phyloP scores from a whole-genome alignment of 2,888 invertebrate genomes.

The Carpatolechia fugitivella region DNA sequence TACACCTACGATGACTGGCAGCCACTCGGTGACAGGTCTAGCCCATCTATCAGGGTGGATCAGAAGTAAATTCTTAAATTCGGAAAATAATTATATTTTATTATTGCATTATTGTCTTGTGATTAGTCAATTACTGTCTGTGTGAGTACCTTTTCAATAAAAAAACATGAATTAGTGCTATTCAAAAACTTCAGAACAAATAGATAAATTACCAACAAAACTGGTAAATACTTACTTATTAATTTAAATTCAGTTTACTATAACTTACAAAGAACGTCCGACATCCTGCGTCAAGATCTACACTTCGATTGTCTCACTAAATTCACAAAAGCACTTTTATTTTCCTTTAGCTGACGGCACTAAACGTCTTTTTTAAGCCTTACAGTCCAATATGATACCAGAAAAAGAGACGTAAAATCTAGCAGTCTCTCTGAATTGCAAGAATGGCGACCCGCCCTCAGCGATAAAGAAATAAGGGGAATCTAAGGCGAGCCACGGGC shows the following conservation, averaged over 20 bases:
- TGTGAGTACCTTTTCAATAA: too few species aligned
- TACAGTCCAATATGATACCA: neutral
- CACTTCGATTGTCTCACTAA: neutral
- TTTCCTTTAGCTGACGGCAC: neutral
- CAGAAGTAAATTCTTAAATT: too few species aligned
- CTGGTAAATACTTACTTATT: too few species aligned
- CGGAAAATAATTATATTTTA: too few species aligned
- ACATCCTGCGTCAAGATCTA: neutral
- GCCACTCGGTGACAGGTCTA: too few species aligned
- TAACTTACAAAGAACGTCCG: neutral
- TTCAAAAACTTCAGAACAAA: too few species aligned
- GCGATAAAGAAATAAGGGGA: neutral
- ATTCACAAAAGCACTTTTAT: neutral
- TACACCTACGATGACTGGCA: too few species aligned
- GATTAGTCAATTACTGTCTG: too few species aligned
- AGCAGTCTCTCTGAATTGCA: neutral
- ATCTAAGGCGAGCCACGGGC: conserved; percentile 8
- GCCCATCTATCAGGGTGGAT: too few species aligned
- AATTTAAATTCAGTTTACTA: neutral
- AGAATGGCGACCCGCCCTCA: conserved; percentile 6
- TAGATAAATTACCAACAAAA: too few species aligned
- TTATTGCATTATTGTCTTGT: too few species aligned
- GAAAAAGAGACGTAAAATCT: neutral
- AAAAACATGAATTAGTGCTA: too few species aligned
- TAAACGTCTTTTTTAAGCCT: neutral